phyloP scores from a whole-genome alignment of 2,797 vertebrate genomes.

The Peromyscus eremicus region DNA sequence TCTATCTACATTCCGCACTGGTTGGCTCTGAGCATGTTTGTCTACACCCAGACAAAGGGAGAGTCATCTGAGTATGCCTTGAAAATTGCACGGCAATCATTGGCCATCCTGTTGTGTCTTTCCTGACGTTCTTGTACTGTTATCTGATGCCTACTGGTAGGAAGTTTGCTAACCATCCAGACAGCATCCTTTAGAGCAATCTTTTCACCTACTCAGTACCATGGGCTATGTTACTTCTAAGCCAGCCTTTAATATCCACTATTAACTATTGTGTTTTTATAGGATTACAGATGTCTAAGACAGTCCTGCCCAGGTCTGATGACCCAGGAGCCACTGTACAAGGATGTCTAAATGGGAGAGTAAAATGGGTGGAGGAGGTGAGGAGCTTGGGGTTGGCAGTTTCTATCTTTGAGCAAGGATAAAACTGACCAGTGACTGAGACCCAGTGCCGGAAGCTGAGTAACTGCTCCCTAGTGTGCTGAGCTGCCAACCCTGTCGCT shows the following conservation, averaged over 20 bases:
- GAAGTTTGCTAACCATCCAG: too few relatives aligned
- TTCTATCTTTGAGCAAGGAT: not conserved
- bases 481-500: not conserved
- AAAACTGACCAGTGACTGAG: not conserved
- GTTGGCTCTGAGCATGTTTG: too few relatives aligned
- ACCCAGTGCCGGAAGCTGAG: not conserved
- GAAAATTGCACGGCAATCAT: too few relatives aligned
- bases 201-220: too few relatives aligned
- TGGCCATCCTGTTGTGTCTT: too few relatives aligned
- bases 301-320: not conserved
- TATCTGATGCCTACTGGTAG: too few relatives aligned
- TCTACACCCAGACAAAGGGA: not conserved
- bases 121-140: too few relatives aligned
- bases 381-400: not conserved
- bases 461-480: not conserved
- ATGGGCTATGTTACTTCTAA: not conserved
- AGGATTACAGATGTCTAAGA: not conserved
- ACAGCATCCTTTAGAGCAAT: too few relatives aligned
- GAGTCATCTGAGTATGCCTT: too few relatives aligned
- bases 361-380: not conserved
- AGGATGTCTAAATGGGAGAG: not conserved
- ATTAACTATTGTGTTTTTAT: not conserved
- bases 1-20: too few relatives aligned
- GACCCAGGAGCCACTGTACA: not conserved
- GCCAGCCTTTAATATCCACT: not conserved